Percentiles rank a stretch among this genome's conserved stretches.
These are phyloP conservation scores for Steatocranus sp. DNA, from an alignment of 2,797 vertebrate species.

Conservation along the genomic window DNA sequence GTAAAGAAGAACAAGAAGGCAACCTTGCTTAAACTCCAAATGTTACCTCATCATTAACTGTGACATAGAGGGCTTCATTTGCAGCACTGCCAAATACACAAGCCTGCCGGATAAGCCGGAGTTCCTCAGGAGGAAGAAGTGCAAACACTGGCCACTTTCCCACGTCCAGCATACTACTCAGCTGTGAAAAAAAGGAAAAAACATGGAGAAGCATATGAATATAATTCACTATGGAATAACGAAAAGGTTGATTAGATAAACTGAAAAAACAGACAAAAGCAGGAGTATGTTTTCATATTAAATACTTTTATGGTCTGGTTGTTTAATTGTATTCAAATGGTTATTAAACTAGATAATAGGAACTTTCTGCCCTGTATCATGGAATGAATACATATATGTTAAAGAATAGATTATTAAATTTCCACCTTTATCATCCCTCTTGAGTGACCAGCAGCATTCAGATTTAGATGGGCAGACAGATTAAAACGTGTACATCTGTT, in stretches of 20 bases:
- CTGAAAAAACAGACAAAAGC: not conserved
- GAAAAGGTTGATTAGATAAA: not conserved
- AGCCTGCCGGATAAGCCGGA: constrained; percentile 89
- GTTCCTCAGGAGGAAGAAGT: constrained; percentile 90
- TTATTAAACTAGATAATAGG: not conserved
- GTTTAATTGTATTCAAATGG: not conserved
- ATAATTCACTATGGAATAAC: not conserved
- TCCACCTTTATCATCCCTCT: not conserved
- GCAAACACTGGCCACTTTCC: constrained; percentile 99
- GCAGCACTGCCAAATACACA: constrained; percentile 95
- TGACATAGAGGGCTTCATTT: constrained; percentile 94
- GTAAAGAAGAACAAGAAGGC: constrained; percentile 17
- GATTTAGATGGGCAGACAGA: not conserved
- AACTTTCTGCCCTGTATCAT: not conserved
- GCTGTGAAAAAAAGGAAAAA: constrained; percentile 19
- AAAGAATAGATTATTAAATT: not conserved
- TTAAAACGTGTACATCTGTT: not conserved
- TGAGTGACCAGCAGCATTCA: not conserved
- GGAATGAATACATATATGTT: not conserved
- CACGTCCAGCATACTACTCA: constrained; percentile 93
- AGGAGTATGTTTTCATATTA: not conserved
- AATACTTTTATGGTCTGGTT: not conserved
- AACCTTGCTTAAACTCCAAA: not conserved
- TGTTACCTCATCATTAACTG: constrained; percentile 92
- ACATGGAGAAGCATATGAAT: not conserved